Conservation (phyloP, 2,888 invertebrate genomes). For the Idaea dimidiata region DNA sequence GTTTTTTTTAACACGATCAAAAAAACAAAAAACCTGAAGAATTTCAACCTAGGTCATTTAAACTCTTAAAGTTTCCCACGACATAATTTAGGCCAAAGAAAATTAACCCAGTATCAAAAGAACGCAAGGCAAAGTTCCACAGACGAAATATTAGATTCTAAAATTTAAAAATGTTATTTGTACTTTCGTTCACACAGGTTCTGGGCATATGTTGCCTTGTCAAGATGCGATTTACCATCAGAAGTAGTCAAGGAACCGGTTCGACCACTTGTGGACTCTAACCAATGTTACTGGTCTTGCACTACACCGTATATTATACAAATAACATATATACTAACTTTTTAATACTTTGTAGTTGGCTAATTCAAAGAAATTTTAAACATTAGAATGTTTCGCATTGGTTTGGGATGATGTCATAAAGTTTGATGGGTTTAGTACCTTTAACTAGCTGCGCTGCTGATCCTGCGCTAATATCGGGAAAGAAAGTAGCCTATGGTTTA, state of each 20-base stretch:
- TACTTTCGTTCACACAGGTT: constrained; percentile 31
- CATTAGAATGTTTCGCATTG: background rate
- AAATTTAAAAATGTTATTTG: constrained; percentile 5
- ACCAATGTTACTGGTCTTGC: background rate
- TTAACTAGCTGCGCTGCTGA: no score
- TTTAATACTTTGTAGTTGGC: background rate
- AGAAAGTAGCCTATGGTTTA: no score
- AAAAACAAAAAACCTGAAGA: no score
- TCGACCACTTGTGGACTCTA: constrained; percentile 51
- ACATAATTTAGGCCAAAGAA: no score
- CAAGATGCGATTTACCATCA: constrained; percentile 75
- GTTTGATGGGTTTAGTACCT: background rate
- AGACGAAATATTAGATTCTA: background rate
- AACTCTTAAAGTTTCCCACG: no score
- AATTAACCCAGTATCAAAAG: no score
- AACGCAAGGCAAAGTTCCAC: no score
- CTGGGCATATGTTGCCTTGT: constrained; percentile 57
- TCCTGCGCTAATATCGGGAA: no score
- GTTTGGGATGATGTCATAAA: background rate
- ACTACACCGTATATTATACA: background rate
- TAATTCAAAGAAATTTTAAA: background rate
- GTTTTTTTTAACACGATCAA: no score
- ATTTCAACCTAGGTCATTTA: no score
- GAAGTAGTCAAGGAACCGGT: constrained; percentile 73
- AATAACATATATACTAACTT: background rate